Percentiles rank a stretch among this genome's conserved stretches.
These are phyloP conservation scores for Lepidochitona cinerea DNA, from an alignment of 2,888 invertebrate genomes.

Conservation along the genomic window DNA sequence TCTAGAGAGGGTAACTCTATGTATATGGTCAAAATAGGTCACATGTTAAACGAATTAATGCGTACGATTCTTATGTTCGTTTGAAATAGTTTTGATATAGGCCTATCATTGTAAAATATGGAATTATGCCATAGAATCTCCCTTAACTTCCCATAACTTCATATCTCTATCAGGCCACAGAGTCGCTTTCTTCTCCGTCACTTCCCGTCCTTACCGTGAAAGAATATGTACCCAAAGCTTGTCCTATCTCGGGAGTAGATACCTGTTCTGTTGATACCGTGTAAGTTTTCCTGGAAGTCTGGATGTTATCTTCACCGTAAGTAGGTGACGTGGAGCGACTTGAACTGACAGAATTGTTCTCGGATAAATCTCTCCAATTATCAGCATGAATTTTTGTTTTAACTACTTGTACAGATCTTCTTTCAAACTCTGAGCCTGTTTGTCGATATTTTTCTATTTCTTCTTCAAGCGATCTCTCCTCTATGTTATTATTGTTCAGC, in stretches of 20 bases:
- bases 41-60: no score
- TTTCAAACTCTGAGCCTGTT: neutral
- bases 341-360: constrained; percentile 14
- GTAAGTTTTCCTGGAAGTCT: neutral
- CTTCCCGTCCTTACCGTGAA: neutral
- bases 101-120: no score
- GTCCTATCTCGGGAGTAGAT: neutral
- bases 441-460: constrained; percentile 18
- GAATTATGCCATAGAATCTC: no score
- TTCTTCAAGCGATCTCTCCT: constrained; percentile 15
- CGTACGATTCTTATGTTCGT: no score
- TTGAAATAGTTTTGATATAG: no score
- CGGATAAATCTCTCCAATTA: constrained; percentile 43
- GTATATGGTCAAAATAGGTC: no score
- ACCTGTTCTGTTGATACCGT: neutral
- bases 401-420: constrained; percentile 19
- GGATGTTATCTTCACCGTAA: neutral
- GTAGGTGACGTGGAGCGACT: constrained; percentile 4
- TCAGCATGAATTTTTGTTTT: constrained; percentile 37
- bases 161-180: neutral
- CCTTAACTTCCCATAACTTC: no score
- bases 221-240: neutral
- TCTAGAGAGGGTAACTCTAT: no score
- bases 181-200: neutral
- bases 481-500: constrained; percentile 31